These are phyloP conservation scores for Ariolimax columbianus DNA, from an alignment of 2,888 invertebrate species.

Conservation along the genomic window DNA sequence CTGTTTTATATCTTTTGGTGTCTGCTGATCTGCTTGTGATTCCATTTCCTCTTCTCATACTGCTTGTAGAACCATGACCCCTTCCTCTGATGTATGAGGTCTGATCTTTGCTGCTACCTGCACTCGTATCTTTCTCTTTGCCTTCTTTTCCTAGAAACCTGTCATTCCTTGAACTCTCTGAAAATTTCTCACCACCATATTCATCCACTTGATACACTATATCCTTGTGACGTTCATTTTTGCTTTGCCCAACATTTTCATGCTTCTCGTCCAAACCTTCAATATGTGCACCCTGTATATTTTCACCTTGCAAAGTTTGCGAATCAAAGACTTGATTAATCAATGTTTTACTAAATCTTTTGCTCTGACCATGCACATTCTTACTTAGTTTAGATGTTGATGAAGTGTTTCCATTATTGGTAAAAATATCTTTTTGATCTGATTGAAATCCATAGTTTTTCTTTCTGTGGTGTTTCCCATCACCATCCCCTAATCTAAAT, in stretches of 20 bases:
- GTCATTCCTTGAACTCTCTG: not conserved
- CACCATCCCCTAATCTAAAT: constrained; percentile 30
- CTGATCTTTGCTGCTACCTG: not conserved
- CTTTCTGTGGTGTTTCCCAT: constrained; percentile 30
- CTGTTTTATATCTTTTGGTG: constrained; percentile 9
- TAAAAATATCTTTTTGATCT: not conserved
- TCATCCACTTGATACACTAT: not conserved
- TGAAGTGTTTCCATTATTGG: not conserved
- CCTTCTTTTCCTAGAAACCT: not conserved
- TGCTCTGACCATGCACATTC: not conserved
- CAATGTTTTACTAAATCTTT: not conserved
- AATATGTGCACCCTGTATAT: not conserved
- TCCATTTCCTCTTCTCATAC: not conserved
- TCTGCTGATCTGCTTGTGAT: not conserved
- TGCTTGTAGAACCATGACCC: not conserved
- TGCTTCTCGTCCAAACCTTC: not conserved
- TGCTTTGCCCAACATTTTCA: not conserved
- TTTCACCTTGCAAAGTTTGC: not conserved
- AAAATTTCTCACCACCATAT: not conserved
- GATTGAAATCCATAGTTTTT: not conserved
- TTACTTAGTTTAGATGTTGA: not conserved
- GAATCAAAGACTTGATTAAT: constrained; percentile 3
- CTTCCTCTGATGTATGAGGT: constrained; percentile 10
- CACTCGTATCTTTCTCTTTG: constrained; percentile 5
- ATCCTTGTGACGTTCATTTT: not conserved